Evolutionary conservation across 1,140 invertebrate species (phyloP), one percentile per base, ranked within the genome.

Genomic region (Scaptomyza graminum): DNA sequence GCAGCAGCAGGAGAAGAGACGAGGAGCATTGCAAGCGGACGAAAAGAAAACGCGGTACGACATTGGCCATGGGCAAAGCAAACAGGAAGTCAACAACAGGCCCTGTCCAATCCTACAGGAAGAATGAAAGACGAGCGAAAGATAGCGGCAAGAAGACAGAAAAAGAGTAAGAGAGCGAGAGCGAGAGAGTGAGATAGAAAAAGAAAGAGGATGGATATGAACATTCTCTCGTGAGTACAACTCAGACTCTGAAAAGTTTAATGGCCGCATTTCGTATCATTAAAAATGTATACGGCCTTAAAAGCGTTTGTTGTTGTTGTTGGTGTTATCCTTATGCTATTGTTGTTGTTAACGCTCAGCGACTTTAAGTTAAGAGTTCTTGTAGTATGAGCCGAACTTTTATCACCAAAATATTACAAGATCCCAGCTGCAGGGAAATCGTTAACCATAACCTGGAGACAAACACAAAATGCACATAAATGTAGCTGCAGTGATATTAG

Each of bases 251-350:
- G 54, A 68, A 82, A 88, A 88, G 83, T 88, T 88, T 87, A 87
- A 87, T 87, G 83, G 78, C 68, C 84, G 72, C 83, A 88, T 87
- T 87, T 87, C 75, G 79, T 87, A 88, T 82, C 83, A 87, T 87
- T 88, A 87, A 87, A 87, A 88, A 87, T 87, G 83, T 82, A 87
- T 87, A 83, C 72, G 65, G 75, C 72, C 79, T 79, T 87, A 87
- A 87, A 87, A 87, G 83, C 83, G 88, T 87, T 87, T 78, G 68
- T 79, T 87, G 63, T 65, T 67, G 13, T 46, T 62, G 16, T 52
- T 50, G 9, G 22, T 61, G n/a, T 56, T 56, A 25, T n/a, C n/a
- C 34, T 52, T 1, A 28, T 47, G 37, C 59, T 69, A 49, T 61
- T 76, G 37, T 59, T 68, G 68, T 51, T 65, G 67, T 74, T 59